A percentile compares a stretch with the other conserved stretches of the same genome.
phyloP scores from a whole-genome alignment of 1,140 invertebrate species.

The Diploscapter pachys region DNA sequence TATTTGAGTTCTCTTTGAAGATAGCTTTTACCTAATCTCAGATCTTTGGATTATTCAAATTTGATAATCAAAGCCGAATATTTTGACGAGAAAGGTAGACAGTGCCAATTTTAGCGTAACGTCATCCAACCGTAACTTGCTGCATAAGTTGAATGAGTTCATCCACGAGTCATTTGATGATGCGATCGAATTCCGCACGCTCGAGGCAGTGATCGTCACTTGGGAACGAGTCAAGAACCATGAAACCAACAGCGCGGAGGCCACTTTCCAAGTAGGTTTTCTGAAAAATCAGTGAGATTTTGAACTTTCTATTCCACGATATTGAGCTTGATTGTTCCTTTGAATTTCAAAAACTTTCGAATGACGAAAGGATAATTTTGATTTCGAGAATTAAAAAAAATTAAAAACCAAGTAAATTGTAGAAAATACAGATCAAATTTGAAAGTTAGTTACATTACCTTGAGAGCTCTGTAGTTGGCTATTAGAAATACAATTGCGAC shows the following conservation, averaged over 20 bases:
- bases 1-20: too few species aligned
- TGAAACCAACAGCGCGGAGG: conserved; percentile 14
- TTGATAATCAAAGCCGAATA: too few species aligned
- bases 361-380: not conserved
- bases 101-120: conserved; percentile 18
- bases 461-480: too few species aligned
- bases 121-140: conserved; percentile 22
- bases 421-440: too few species aligned
- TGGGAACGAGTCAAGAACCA: conserved; percentile 25
- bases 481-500: too few species aligned
- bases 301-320: not conserved
- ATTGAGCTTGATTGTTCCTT: not conserved
- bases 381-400: not conserved
- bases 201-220: conserved; percentile 31
- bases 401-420: too few species aligned
- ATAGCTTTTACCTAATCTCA: too few species aligned
- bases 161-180: conserved; percentile 22
- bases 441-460: too few species aligned
- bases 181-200: conserved; percentile 21
- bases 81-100: too few species aligned
- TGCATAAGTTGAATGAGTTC: conserved; percentile 20
- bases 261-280: conserved; percentile 27
- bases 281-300: not conserved
- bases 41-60: too few species aligned
- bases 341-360: not conserved